Evolutionary conservation across 2,113 vertebrate genomes (phyloP), one percentile per base, ranked within the genome.

Genomic region (Hydrochoerus hydrochaeris): DNA sequence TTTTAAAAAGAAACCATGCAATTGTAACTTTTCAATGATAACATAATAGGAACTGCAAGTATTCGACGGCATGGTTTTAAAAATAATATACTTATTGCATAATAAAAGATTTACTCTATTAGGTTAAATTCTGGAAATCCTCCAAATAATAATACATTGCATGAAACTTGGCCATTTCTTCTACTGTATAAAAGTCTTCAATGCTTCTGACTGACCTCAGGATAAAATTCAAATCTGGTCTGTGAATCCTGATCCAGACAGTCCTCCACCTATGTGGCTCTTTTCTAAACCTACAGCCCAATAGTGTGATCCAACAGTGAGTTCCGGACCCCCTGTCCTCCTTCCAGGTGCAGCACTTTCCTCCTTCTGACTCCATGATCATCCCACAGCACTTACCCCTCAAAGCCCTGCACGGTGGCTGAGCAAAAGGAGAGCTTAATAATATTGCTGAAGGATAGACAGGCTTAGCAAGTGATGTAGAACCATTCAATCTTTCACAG

Each of bases 21-120:
- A 93, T 58, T 81, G 1, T 85, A 90, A 80, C 46, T 75, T 92
- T 81, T 89, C 94, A 93, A 14, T 75, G 52, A 65, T 71, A 86
- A 17, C 32, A 60, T 80, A 95, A 89, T 58, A 83, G 41, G n/a
- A 88, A 22, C 77, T 65, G 77, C 46, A 85, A 90, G 73, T 82
- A 97, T 92, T 69, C 85, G 88, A 71, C 11, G 77, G 17, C 9
- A 1, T 78, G 11, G 38, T 65, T 95, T 94, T 93, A 75, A 12
- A 95, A 75, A 92, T 67, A 88, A 92, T 54, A 80, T 4, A 35
- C 12, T 46, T n/a, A 71, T 60, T 86, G 32, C 2, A 49, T 46
- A 57, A 65, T 88, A 41, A 71, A 62, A 86, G 52, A 57, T 22
- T 28, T 5, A 54, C 3, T 44, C 12, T 9, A 46, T 57, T 46